Evolutionary conservation across 1,140 invertebrate species (phyloP).

Genomic region (Magallana gigas): DNA sequence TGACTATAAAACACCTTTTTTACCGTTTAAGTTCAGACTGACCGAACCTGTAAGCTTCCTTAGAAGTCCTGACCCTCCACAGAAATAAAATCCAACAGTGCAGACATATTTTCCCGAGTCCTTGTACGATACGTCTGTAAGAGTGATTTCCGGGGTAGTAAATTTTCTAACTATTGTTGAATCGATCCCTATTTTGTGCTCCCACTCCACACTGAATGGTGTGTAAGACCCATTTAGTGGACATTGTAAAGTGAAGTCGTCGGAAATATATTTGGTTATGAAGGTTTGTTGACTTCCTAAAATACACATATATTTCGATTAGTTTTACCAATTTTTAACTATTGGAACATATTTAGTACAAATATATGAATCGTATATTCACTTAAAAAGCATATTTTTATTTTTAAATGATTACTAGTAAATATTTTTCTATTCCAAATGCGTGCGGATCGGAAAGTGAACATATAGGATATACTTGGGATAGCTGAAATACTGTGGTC

Average conservation of each 20-base stretch:
- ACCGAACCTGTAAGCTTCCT: background rate
- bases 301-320: background rate
- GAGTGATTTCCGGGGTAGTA: background rate
- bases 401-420: too few species aligned
- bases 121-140: background rate
- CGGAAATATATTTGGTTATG: constrained; percentile 4
- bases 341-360: too few species aligned
- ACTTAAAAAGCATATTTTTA: too few species aligned
- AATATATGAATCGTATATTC: too few species aligned
- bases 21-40: too few species aligned
- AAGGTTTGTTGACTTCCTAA: background rate
- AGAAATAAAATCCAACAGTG: background rate
- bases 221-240: background rate
- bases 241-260: background rate
- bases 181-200: background rate
- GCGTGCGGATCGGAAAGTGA: background rate
- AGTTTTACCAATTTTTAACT: too few species aligned
- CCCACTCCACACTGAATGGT: background rate
- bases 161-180: background rate
- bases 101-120: background rate
- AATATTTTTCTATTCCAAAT: background rate
- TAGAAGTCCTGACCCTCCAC: background rate
- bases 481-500: background rate
- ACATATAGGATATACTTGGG: background rate
- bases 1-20: too few species aligned